Percentiles rank a stretch among this genome's conserved stretches.
Evolutionary conservation across 2,888 invertebrate species (phyloP).

Genomic region (Drosophila ochracea): DNA sequence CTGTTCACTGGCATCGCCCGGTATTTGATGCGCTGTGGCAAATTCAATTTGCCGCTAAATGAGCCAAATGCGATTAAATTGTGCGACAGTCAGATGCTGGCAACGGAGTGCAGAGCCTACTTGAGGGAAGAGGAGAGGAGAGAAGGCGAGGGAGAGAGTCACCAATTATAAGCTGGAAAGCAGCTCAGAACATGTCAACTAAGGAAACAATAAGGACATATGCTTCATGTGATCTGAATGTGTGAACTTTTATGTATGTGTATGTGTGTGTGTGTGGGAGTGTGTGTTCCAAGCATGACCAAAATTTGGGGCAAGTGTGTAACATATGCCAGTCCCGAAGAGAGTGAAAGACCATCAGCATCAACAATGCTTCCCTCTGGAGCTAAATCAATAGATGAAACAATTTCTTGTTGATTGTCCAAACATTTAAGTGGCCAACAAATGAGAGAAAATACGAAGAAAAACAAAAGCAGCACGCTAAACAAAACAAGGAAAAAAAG

Average conservation of each 20-base stretch:
- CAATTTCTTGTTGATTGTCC: conserved; percentile 58
- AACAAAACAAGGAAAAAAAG: conserved; percentile 7
- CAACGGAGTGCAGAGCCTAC: conserved; percentile 5
- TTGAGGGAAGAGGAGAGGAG: conserved; percentile 29
- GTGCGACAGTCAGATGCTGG: conserved; percentile 18
- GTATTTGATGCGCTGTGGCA: conserved; percentile 48
- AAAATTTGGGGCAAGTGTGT: conserved; percentile 50
- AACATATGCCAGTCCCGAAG: conserved; percentile 46
- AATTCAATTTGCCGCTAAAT: conserved; percentile 78
- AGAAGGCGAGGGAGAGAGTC: conserved; percentile 14
- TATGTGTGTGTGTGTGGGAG: background rate
- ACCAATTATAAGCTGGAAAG: conserved; percentile 17
- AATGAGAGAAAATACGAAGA: conserved; percentile 50
- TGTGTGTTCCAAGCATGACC: conserved; percentile 1
- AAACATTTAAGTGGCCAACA: conserved; percentile 43
- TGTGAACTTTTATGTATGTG: conserved; percentile 1
- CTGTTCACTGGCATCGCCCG: conserved; percentile 5
- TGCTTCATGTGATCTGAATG: conserved; percentile 9
- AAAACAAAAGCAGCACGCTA: conserved; percentile 13
- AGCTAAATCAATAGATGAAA: conserved; percentile 63
- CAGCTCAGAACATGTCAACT: conserved; percentile 37
- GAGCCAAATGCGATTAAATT: conserved; percentile 78
- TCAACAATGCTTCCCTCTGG: background rate
- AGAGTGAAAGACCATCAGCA: background rate
- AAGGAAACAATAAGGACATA: conserved; percentile 37